phyloP scores from a whole-genome alignment of 2,888 invertebrate genomes.

The Brassicogethes aeneus region DNA sequence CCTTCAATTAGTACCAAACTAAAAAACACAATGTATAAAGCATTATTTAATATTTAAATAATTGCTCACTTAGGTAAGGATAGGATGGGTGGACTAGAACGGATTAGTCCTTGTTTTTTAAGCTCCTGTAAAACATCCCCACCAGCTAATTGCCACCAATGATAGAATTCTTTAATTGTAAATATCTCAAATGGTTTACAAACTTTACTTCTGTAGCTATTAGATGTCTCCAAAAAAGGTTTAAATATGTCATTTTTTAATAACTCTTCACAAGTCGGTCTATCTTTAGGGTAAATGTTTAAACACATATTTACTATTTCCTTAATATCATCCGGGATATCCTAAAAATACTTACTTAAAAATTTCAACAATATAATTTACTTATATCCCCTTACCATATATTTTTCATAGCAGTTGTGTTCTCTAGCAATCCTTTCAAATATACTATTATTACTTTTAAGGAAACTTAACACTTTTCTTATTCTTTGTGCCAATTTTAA shows the following conservation, averaged over 20 bases:
- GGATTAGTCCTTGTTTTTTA: constrained; percentile 82
- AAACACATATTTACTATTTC: constrained; percentile 63
- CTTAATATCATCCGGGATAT: constrained; percentile 49
- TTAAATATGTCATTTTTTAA: constrained; percentile 48
- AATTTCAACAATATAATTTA: neutral
- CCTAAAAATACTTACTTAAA: constrained; percentile 35
- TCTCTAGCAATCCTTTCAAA: constrained; percentile 70
- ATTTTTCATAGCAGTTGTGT: constrained; percentile 58
- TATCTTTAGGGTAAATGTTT: constrained; percentile 53
- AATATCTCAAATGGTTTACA: constrained; percentile 33
- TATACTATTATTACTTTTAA: constrained; percentile 50
- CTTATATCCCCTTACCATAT: constrained; percentile 44
- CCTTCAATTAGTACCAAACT: constrained; percentile 81
- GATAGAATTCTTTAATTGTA: constrained; percentile 75
- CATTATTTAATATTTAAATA: constrained; percentile 6
- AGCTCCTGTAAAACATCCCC: constrained; percentile 88
- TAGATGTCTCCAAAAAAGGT: constrained; percentile 24
- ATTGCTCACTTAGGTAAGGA: constrained; percentile 62
- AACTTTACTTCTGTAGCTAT: constrained; percentile 27
- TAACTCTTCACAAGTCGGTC: constrained; percentile 54
- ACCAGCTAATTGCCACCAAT: constrained; percentile 93
- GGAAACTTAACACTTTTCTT: constrained; percentile 63
- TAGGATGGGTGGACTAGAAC: constrained; percentile 74
- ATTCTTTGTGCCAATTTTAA: constrained; percentile 67
- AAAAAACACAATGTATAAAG: constrained; percentile 23